Evolutionary conservation across 2,888 invertebrate genomes (phyloP).

Genomic region (Aphodius granarius): DNA sequence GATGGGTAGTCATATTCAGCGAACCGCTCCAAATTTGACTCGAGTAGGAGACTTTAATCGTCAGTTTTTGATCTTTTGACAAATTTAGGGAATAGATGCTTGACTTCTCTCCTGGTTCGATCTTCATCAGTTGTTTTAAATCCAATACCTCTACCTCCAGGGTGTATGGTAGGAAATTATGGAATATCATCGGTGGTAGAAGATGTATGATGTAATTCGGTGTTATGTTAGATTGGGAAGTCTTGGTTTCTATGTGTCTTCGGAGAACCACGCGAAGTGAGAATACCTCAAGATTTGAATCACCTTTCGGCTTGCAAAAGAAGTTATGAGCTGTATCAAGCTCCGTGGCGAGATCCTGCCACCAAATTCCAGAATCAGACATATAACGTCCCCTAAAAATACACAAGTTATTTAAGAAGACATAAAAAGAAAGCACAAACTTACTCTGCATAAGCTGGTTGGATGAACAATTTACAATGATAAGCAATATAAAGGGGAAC

Average conservation of each 20-base stretch:
- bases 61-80: conserved; percentile 58
- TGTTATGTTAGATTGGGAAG: conserved; percentile 52
- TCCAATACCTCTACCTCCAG: conserved; percentile 61
- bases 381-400: conserved; percentile 65
- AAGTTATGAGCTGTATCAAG: conserved; percentile 68
- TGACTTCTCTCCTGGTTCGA: conserved; percentile 73
- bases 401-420: no score
- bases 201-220: conserved; percentile 75
- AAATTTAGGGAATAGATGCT: conserved; percentile 67
- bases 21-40: conserved; percentile 71
- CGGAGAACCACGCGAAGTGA: conserved; percentile 62
- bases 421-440: conserved; percentile 38
- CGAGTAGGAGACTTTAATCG: conserved; percentile 62
- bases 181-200: conserved; percentile 72
- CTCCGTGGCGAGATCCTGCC: conserved; percentile 74
- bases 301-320: conserved; percentile 67
- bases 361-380: conserved; percentile 74
- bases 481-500: conserved; percentile 80
- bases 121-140: conserved; percentile 57
- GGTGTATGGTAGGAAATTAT: conserved; percentile 77
- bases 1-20: conserved; percentile 66
- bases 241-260: conserved; percentile 44
- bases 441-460: conserved; percentile 75
- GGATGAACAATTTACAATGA: conserved; percentile 74
- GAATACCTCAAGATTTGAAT: conserved; percentile 63